A percentile compares a stretch with the other conserved stretches of the same genome.
Conservation (phyloP, 2,797 vertebrate species). For the Paramormyrops hopkinsi region DNA sequence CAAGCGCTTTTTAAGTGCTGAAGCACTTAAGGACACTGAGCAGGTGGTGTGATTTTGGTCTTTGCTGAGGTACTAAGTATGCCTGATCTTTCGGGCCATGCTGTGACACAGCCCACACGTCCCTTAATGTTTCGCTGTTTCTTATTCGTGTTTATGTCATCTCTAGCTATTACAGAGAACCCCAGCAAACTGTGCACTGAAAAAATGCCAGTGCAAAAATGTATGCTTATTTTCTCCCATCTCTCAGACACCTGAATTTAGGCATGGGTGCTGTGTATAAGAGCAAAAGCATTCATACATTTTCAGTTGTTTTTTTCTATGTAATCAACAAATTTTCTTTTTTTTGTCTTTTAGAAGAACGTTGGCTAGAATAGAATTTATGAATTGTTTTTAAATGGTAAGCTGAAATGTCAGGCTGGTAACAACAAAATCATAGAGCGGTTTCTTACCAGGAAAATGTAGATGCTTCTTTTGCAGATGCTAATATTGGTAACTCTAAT, state of each 20-base stretch:
- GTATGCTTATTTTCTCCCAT: neutral
- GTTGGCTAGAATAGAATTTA: neutral
- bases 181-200: neutral
- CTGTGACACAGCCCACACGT: neutral
- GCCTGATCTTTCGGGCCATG: neutral
- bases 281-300: neutral
- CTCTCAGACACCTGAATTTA: neutral
- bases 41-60: neutral
- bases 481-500: neutral
- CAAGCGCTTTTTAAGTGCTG: neutral
- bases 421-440: neutral
- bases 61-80: neutral
- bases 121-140: neutral
- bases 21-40: neutral
- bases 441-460: neutral
- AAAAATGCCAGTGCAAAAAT: neutral
- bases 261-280: neutral
- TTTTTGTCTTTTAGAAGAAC: neutral
- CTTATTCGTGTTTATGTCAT: neutral
- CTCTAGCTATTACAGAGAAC: neutral
- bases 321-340: neutral
- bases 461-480: neutral
- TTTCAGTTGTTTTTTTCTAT: neutral
- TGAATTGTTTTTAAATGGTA: neutral
- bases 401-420: neutral